These are phyloP conservation scores for Drosophila infuscata DNA, from an alignment of 2,888 invertebrate species.

Conservation along the genomic window DNA sequence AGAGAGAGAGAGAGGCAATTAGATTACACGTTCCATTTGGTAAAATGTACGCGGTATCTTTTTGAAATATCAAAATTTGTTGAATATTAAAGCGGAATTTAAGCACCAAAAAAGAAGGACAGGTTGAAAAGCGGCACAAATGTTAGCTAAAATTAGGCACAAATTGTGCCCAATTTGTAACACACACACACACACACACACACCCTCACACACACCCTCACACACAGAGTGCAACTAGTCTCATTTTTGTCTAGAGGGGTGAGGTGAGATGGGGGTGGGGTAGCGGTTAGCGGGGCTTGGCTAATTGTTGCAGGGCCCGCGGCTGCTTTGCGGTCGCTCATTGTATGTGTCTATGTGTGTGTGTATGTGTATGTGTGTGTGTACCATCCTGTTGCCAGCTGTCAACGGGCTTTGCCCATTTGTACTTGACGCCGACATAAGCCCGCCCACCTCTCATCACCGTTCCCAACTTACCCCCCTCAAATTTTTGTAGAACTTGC, in stretches of 20 bases:
- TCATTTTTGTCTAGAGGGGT: constrained; percentile 21
- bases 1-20: background rate
- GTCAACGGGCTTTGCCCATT: constrained; percentile 53
- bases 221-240: constrained; percentile 47
- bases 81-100: constrained; percentile 33
- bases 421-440: constrained; percentile 27
- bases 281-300: constrained; percentile 26
- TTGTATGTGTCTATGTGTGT: constrained; percentile 4
- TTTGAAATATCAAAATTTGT: constrained; percentile 4
- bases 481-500: constrained; percentile 24
- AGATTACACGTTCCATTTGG: constrained; percentile 25
- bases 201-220: constrained; percentile 41
- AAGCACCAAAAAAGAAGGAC: background rate
- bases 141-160: constrained; percentile 71
- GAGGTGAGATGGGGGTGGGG: no score
- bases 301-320: constrained; percentile 72
- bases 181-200: constrained; percentile 33
- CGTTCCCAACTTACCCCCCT: constrained; percentile 9
- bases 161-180: constrained; percentile 73
- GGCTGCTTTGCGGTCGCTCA: constrained; percentile 61
- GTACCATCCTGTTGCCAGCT: constrained; percentile 55
- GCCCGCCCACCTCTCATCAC: background rate
- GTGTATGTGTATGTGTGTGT: constrained; percentile 4
- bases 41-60: constrained; percentile 19
- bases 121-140: constrained; percentile 37